Evolutionary conservation across 2,113 vertebrate species (phyloP).

Genomic region (Felis catus): F.catus_Fca126_mat1.0 CM031416.1:62509501-62510000

Average conservation of each 20-base stretch:
- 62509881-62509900: neutral
- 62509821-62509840: neutral
- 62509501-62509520: constrained; percentile 47
- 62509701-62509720: neutral
- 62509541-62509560: constrained; percentile 41
- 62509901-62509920: neutral
- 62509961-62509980: constrained; percentile 49
- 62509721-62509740: neutral
- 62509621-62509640: constrained; percentile 23
- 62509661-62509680: constrained; percentile 42
- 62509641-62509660: neutral
- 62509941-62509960: constrained; percentile 43
- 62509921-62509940: neutral
- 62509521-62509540: constrained; percentile 73
- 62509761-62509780: constrained; percentile 23
- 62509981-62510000: constrained; percentile 61
- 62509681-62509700: neutral
- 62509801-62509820: neutral
- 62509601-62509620: constrained; percentile 48
- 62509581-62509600: constrained; percentile 41
- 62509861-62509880: neutral
- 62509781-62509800: neutral
- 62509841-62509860: neutral
- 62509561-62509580: neutral
- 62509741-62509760: neutral